Evolutionary conservation across 2,888 invertebrate genomes (phyloP).

Genomic region (Pomacea canaliculata): DNA sequence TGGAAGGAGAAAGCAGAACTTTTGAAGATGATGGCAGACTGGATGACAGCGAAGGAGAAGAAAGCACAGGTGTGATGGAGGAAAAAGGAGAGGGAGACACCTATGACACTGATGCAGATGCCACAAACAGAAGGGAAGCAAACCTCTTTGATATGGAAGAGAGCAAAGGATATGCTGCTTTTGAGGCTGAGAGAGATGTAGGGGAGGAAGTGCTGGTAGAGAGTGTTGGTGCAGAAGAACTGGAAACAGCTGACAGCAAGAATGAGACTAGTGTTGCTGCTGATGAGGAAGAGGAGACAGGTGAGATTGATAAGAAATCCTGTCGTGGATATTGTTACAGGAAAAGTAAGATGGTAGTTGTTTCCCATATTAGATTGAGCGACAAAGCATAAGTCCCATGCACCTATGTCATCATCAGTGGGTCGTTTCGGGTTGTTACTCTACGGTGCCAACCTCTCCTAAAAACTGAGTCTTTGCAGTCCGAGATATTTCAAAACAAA

Average conservation of each 20-base stretch:
- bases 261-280: neutral
- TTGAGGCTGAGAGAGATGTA: slow-evolving; percentile 1
- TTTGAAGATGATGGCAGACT: neutral
- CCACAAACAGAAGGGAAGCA: neutral
- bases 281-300: neutral
- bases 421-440: too few species aligned
- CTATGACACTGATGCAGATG: neutral
- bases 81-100: neutral
- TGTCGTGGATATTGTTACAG: too few species aligned
- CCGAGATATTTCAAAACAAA: too few species aligned
- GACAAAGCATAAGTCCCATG: too few species aligned
- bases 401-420: too few species aligned
- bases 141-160: neutral
- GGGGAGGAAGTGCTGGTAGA: too few species aligned
- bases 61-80: neutral
- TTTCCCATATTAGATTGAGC: too few species aligned
- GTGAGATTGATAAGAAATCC: neutral
- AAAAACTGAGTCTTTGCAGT: too few species aligned
- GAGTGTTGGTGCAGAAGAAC: neutral
- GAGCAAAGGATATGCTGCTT: neutral
- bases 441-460: too few species aligned
- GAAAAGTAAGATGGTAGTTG: too few species aligned
- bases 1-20: neutral
- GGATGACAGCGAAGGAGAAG: neutral
- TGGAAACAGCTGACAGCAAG: neutral